Evolutionary conservation across 2,113 vertebrate species (phyloP).

Genomic region (Varanus salvator): DNA sequence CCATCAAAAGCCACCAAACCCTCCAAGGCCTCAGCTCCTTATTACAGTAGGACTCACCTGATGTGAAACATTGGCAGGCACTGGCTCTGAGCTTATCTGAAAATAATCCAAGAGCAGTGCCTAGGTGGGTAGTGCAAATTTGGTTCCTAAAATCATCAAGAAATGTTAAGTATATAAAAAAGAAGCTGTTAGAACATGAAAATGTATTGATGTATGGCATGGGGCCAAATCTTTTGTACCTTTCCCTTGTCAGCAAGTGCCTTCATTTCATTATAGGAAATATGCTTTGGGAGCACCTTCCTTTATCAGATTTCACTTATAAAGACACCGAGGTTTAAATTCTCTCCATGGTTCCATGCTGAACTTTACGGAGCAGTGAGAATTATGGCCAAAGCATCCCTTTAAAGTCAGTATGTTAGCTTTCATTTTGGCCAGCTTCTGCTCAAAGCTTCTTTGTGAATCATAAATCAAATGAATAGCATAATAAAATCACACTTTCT

Average conservation of each 20-base stretch:
- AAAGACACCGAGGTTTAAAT: slow-evolving; percentile 50
- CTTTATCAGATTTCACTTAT: slow-evolving; percentile 65
- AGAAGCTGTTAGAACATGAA: slow-evolving; percentile 1
- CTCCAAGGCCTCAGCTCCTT: neutral
- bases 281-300: slow-evolving; percentile 46
- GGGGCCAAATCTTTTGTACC: slow-evolving; percentile 4
- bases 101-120: slow-evolving; percentile 27
- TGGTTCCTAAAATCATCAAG: slow-evolving; percentile 22
- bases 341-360: slow-evolving; percentile 39
- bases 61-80: neutral
- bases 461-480: slow-evolving; percentile 64
- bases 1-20: neutral
- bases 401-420: slow-evolving; percentile 68
- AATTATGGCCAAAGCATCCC: slow-evolving; percentile 54
- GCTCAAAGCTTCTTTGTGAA: slow-evolving; percentile 69
- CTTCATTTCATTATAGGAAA: slow-evolving; percentile 35
- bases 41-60: neutral
- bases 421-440: slow-evolving; percentile 43
- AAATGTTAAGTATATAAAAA: neutral
- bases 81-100: slow-evolving; percentile 16
- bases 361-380: slow-evolving; percentile 50
- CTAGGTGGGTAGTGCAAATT: slow-evolving; percentile 7
- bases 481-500: slow-evolving; percentile 55
- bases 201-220: slow-evolving; percentile 23
- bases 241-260: slow-evolving; percentile 32